Evolutionary conservation across 1,140 invertebrate genomes (phyloP).

Genomic region (Eupristina koningsbergeri): DNA sequence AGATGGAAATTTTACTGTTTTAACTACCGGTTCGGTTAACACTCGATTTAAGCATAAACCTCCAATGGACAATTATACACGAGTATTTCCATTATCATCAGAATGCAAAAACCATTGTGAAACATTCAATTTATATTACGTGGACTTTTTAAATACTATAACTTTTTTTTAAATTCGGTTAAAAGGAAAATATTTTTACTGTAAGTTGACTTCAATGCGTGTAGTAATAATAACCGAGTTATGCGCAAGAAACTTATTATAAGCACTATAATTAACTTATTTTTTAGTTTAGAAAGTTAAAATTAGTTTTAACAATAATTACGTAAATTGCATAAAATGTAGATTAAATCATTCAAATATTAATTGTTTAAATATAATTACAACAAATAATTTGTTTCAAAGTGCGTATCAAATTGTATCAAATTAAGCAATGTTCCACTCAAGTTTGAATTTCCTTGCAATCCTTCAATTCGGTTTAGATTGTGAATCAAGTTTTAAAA

Average conservation of each 20-base stretch:
- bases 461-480: too few relatives aligned
- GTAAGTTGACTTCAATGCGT: too few relatives aligned
- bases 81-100: not conserved
- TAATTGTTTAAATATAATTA: too few relatives aligned
- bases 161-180: too few relatives aligned
- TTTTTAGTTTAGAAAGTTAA: not conserved
- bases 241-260: not conserved
- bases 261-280: not conserved
- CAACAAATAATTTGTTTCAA: too few relatives aligned
- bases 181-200: too few relatives aligned
- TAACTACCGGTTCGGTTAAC: not conserved
- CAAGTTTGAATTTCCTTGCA: too few relatives aligned
- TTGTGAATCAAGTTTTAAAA: too few relatives aligned
- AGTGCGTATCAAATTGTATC: too few relatives aligned
- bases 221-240: not conserved
- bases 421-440: too few relatives aligned
- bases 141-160: not conserved
- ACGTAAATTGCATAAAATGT: too few relatives aligned
- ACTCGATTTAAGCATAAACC: conserved; percentile 20
- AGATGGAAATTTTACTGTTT: conserved; percentile 12
- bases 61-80: conserved; percentile 28
- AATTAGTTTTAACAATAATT: not conserved
- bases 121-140: not conserved
- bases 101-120: not conserved
- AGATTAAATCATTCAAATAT: too few relatives aligned